A percentile compares a stretch with the other conserved stretches of the same genome.
These are phyloP conservation scores for Lasiommata megera DNA, from an alignment of 2,888 invertebrate species.

Conservation along the genomic window DNA sequence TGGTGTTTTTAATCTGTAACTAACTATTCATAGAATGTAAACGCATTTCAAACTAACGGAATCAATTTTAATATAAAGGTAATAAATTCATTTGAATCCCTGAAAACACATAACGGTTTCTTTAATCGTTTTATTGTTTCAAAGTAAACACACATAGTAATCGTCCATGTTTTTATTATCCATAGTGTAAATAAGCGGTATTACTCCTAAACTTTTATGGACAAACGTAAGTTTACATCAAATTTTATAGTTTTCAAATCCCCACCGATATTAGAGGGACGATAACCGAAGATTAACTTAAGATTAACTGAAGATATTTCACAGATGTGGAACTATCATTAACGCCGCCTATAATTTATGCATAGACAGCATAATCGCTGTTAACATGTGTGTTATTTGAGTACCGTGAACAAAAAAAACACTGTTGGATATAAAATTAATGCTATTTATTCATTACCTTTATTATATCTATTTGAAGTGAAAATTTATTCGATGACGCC, in stretches of 20 bases:
- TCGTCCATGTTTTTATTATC: background rate
- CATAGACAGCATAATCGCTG: constrained; percentile 35
- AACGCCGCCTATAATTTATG: constrained; percentile 57
- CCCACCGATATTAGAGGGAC: constrained; percentile 19
- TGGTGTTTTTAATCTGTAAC: too few relatives aligned
- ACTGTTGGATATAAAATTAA: background rate
- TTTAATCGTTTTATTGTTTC: constrained; percentile 9
- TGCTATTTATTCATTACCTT: background rate
- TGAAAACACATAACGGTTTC: background rate
- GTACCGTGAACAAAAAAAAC: constrained; percentile 21
- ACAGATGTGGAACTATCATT: constrained; percentile 66
- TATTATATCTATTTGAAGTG: constrained; percentile 1
- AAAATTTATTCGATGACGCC: background rate
- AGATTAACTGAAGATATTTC: constrained; percentile 55
- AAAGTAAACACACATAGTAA: background rate
- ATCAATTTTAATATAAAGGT: background rate
- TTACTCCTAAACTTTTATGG: constrained; percentile 8
- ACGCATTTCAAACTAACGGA: too few relatives aligned
- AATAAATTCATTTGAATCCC: background rate
- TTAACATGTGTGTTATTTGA: constrained; percentile 25
- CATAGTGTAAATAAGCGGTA: background rate
- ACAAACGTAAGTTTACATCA: constrained; percentile 25
- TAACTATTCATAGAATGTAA: too few relatives aligned
- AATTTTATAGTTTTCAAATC: constrained; percentile 25
- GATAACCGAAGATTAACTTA: constrained; percentile 36